phyloP scores from a whole-genome alignment of 2,888 invertebrate species.

The Craniophora ligustri region DNA sequence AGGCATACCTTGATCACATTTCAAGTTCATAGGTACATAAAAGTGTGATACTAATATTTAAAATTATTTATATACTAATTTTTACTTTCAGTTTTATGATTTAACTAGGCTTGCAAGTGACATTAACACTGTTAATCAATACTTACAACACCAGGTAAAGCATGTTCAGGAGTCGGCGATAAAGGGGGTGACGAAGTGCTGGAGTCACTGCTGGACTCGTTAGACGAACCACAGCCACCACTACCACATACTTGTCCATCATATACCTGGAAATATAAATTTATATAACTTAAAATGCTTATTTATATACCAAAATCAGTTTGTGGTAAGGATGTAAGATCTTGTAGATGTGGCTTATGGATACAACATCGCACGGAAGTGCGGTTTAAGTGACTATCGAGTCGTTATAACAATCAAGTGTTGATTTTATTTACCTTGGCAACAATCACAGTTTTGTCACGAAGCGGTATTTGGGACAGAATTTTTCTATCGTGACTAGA shows the following conservation, averaged over 20 bases:
- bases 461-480: slow-evolving; percentile 94
- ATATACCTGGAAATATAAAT: slow-evolving; percentile 69
- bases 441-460: slow-evolving; percentile 95
- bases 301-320: no score
- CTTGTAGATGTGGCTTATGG: background rate
- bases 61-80: no score
- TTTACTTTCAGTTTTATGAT: no score
- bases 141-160: slow-evolving; percentile 96
- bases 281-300: background rate
- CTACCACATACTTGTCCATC: slow-evolving; percentile 85
- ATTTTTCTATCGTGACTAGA: slow-evolving; percentile 95
- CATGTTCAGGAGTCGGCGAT: slow-evolving; percentile 96
- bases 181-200: slow-evolving; percentile 97
- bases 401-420: background rate
- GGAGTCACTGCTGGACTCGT: slow-evolving; percentile 97
- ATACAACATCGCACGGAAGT: background rate
- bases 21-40: no score
- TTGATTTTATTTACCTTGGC: slow-evolving; percentile 73
- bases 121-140: background rate
- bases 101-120: no score
- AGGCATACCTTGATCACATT: no score
- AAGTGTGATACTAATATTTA: no score
- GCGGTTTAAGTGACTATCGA: background rate
- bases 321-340: no score
- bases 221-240: slow-evolving; percentile 85